phyloP scores from a whole-genome alignment of 2,113 vertebrate species.

The Tupaia chinensis region DNA sequence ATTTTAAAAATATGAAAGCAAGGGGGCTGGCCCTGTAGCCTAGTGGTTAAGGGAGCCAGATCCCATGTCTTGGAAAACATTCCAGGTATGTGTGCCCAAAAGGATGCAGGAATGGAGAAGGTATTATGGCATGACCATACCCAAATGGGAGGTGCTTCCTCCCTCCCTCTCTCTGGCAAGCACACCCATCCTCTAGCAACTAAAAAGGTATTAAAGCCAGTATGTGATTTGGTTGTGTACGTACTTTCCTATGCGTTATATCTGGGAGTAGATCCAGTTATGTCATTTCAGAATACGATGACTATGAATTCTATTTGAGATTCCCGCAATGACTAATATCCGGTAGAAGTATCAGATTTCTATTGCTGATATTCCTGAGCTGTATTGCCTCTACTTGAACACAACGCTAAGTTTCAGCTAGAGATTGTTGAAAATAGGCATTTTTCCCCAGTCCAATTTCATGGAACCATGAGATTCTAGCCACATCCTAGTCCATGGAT shows the following conservation, averaged over 20 bases:
- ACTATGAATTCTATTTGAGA: conserved; percentile 48
- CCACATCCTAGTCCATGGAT: background rate
- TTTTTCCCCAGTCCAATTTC: background rate
- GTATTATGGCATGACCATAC: no score
- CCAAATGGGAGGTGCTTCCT: no score
- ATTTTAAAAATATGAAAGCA: background rate
- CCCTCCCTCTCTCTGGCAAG: no score
- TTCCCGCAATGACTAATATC: conserved; percentile 5
- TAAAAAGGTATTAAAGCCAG: background rate
- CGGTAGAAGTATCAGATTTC: conserved; percentile 42
- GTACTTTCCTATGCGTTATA: conserved; percentile 37
- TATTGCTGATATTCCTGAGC: background rate
- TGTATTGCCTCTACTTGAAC: background rate
- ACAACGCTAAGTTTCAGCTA: conserved; percentile 52
- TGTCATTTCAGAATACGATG: conserved; percentile 57
- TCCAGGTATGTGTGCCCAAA: no score
- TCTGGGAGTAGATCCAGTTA: conserved; percentile 33
- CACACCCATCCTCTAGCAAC: no score
- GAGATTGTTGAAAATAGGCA: conserved; percentile 38
- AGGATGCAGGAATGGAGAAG: no score
- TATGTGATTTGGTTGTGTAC: background rate
- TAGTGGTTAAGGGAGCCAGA: no score
- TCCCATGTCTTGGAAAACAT: no score
- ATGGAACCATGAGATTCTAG: conserved; percentile 32
- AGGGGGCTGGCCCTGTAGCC: no score